These are phyloP conservation scores for Takifugu rubripes DNA, from an alignment of 2,797 vertebrate genomes.

Conservation along the genomic window DNA sequence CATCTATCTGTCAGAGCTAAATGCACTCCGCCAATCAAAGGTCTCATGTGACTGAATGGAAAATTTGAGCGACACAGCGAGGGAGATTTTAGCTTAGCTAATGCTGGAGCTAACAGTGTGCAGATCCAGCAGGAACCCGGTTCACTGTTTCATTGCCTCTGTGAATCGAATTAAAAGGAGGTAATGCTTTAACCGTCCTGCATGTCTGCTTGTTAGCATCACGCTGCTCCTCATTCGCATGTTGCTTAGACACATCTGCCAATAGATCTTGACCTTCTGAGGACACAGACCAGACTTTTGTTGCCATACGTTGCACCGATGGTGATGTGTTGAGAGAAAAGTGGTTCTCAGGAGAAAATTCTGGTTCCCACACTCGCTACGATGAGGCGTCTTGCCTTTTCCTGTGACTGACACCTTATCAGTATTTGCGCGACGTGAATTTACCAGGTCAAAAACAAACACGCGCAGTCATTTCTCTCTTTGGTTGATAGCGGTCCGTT, in stretches of 20 bases:
- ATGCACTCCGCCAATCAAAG: conserved; percentile 9
- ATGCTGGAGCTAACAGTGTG: not conserved
- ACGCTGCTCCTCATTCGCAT: conserved; percentile 4
- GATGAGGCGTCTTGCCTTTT: not conserved
- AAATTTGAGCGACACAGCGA: conserved; percentile 11
- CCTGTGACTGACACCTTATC: conserved; percentile 16
- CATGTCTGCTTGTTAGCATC: conserved; percentile 15
- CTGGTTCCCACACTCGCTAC: not conserved
- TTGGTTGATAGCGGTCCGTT: conserved; percentile 36
- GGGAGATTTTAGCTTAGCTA: conserved; percentile 6
- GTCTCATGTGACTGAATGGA: conserved; percentile 21
- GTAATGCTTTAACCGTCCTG: conserved; percentile 12
- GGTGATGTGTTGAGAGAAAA: not conserved
- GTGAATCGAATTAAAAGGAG: conserved; percentile 12
- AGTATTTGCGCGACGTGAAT: not conserved
- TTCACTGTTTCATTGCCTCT: conserved; percentile 5
- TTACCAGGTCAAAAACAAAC: conserved; percentile 16
- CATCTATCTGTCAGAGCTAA: conserved; percentile 32
- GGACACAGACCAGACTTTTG: too few relatives aligned
- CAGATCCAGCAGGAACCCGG: conserved; percentile 18
- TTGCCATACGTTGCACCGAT: too few relatives aligned
- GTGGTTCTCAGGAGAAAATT: not conserved
- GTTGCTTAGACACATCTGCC: conserved; percentile 3
- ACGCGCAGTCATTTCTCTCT: conserved; percentile 12
- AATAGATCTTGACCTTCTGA: not conserved